Evolutionary conservation across 2,888 invertebrate species (phyloP).

Genomic region (Sesia bembeciformis): DNA sequence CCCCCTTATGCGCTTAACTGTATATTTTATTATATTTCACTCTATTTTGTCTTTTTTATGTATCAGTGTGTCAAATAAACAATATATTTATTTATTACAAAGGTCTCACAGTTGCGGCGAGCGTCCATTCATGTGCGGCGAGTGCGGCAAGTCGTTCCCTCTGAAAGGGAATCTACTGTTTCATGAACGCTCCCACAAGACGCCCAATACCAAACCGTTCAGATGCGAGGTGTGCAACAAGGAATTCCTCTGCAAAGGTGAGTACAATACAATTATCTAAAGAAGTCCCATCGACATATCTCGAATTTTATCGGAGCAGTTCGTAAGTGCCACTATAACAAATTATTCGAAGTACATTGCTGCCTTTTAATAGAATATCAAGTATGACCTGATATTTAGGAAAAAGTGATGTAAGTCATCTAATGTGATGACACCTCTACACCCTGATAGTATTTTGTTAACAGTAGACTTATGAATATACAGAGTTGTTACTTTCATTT

Average conservation of each 20-base stretch:
- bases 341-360: too few species aligned
- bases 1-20: too few species aligned
- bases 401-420: not conserved
- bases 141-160: conserved; percentile 91
- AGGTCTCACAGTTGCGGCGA: conserved; percentile 81
- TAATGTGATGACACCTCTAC: too few species aligned
- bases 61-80: too few species aligned
- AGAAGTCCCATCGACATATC: not conserved
- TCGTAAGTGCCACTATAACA: not conserved
- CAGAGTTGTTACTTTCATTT: too few species aligned
- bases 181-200: conserved; percentile 90
- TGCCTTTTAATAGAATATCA: too few species aligned
- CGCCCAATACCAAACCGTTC: conserved; percentile 78
- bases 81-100: conserved; percentile 4
- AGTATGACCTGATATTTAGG: not conserved
- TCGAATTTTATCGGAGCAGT: not conserved
- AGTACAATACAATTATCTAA: not conserved
- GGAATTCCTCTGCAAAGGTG: conserved; percentile 90
- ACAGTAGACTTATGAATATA: too few species aligned
- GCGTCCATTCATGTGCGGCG: conserved; percentile 87
- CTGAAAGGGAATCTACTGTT: conserved; percentile 88
- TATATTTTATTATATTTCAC: too few species aligned
- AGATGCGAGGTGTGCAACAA: conserved; percentile 89
- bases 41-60: too few species aligned
- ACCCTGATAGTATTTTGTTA: too few species aligned